Evolutionary conservation across 2,113 vertebrate species (phyloP).

Genomic region (Bujurquina vittata): DNA sequence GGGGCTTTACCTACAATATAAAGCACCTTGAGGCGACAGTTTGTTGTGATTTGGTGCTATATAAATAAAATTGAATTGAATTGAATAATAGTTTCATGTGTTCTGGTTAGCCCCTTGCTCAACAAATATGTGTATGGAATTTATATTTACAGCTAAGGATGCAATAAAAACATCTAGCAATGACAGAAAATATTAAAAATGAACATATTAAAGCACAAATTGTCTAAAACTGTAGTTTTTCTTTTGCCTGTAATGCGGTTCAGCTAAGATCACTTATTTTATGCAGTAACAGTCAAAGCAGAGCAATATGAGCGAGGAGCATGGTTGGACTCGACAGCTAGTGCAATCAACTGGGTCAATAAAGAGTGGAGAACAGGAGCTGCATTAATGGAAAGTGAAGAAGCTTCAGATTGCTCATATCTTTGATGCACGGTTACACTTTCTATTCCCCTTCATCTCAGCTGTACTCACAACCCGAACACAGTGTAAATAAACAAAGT

Average conservation of each 20-base stretch:
- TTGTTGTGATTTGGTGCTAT: too few relatives aligned
- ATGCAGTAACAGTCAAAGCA: background rate
- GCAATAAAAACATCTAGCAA: background rate
- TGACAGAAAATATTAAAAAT: background rate
- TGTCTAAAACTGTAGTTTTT: background rate
- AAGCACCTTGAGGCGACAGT: too few relatives aligned
- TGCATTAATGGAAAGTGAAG: constrained; percentile 47
- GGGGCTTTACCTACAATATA: too few relatives aligned
- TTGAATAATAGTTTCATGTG: background rate
- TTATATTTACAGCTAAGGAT: background rate
- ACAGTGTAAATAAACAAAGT: constrained; percentile 69
- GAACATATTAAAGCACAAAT: background rate
- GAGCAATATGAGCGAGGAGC: background rate
- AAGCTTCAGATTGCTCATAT: constrained; percentile 16
- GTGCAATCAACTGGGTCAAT: constrained; percentile 49
- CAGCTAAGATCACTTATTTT: background rate
- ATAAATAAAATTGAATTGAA: too few relatives aligned
- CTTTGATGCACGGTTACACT: constrained; percentile 44
- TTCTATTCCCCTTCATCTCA: constrained; percentile 55
- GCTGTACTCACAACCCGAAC: constrained; percentile 55
- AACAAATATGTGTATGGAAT: background rate
- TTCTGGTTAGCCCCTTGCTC: background rate
- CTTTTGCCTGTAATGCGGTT: background rate
- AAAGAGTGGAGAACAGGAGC: constrained; percentile 6
- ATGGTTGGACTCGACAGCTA: constrained; percentile 36